Base-by-base conservation (phyloP, 1,140 invertebrate genomes). In the Zaprionus gabonicus region DNA sequence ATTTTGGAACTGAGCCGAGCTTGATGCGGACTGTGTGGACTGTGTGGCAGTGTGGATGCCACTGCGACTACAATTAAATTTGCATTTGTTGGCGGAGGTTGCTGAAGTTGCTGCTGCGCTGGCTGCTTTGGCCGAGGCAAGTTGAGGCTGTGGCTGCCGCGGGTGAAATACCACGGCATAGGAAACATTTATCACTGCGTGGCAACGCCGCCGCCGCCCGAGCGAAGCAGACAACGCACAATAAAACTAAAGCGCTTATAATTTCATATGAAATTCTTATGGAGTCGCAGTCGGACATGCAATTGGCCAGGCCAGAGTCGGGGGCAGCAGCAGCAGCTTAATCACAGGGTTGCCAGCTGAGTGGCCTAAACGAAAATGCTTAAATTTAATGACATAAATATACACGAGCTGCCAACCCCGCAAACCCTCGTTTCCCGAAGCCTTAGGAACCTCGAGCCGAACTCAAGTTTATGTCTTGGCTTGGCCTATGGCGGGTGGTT, bases 311-410 rank as follows among this genome's bases (percentile, higher is more conserved):
- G 72, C 7, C n/a, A 46, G 41, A 17, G n/a, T 46, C 41, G 41
- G 41, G 77, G 76, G 80, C 73, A 67, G 57, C 60, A 53, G 66
- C 71, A 82, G 76, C 78, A 80, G 87, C 69, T 85, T 91, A 91
- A 91, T 91, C 82, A 91, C 82, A 91, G 90, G 90, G 79, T 91
- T 84, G 80, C 80, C 83, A 80, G 83, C 86, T 82, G 81, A 91
- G 91, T 92, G 86, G 91, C 80, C 91, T 92, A 92, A 92, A 92
- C 91, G 91, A 92, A 92, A 92, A 92, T 92, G 91, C 91, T 92
- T 92, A 92, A 92, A 92, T 92, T 92, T 92, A 92, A 92, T 92
- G 91, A 92, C 86, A 92, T 92, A 92, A 92, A 90, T 90, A 90
- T 90, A 90, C 76, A 88, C 84, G 73, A 69, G 59, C 41, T 9